Evolutionary conservation across 2,888 invertebrate genomes (phyloP), one percentile per base, ranked within the genome.

Genomic region (Muschampia plurimacula): DNA sequence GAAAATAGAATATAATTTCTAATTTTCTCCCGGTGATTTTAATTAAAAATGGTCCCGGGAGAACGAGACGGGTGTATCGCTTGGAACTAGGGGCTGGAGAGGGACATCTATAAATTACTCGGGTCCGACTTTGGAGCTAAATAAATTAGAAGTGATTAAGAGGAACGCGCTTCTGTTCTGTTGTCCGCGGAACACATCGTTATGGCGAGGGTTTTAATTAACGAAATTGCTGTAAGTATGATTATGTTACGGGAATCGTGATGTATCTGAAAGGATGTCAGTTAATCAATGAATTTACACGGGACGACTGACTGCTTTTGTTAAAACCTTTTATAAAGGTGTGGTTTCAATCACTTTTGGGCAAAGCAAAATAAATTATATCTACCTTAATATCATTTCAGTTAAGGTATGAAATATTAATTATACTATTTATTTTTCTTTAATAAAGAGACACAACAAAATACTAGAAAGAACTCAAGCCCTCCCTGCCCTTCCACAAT

Each of bases 1-100:
- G 93, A 90, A 94, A 94, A 94, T 94, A 94, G 94, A 94, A 94
- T 94, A 94, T 94, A 94, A 93, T 94, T 94, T 93, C 94, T 93
- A 93, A 94, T 94, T 93, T 92, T 92, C 93, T 93, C 92, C 82
- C 91, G 90, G 91, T 89, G 92, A 92, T 93, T 93, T 94, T 93
- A 94, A 94, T 94, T 94, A 94, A 94, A 94, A 94, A 93, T 90
- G 93, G 92, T 91, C 93, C 92, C 93, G 83, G 77, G 89, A 88
- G 93, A 93, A 80, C 79, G 89, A 86, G 93, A 93, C 80, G 87
- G 85, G 80, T 80, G 81, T 81, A 87, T 79, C 81, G 81, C 77
- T 76, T 78, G 79, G 79, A 77, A 81, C 79, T 80, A 77, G 83
- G 89, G 87, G 90, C 82, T 82, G 82, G 89, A 93, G 84, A 88